These are phyloP conservation scores for Myrmecobius fasciatus DNA, from an alignment of 2,113 vertebrate genomes.

Conservation along the genomic window DNA sequence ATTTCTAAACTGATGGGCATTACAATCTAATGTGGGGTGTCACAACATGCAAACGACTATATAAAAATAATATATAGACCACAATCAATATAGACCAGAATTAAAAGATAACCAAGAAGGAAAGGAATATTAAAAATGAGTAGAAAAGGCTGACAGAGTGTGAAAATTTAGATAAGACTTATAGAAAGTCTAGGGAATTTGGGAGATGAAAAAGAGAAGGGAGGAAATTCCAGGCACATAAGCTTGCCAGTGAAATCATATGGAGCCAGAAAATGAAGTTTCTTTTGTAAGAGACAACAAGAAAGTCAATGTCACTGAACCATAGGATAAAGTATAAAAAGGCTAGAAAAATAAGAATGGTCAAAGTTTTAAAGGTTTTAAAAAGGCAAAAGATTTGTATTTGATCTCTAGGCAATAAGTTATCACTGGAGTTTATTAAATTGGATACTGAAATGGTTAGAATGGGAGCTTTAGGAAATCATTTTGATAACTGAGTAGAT, in stretches of 20 bases:
- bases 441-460: no score
- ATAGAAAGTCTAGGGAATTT: background rate
- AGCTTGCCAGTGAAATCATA: background rate
- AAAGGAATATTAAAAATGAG: background rate
- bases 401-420: no score
- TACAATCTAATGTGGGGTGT: background rate
- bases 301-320: background rate
- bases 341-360: background rate
- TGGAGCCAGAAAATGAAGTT: background rate
- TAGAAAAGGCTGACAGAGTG: background rate
- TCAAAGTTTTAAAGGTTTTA: background rate
- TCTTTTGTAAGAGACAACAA: background rate
- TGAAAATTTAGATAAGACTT: background rate
- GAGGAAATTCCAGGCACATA: background rate
- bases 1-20: background rate
- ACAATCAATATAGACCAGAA: background rate
- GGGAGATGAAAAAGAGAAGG: background rate
- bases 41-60: background rate
- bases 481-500: no score
- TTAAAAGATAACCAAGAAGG: background rate
- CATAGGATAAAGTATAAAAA: background rate
- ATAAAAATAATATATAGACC: background rate
- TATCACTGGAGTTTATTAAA: no score
- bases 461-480: no score
- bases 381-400: no score